Evolutionary conservation across 2,797 vertebrate species (phyloP), one percentile per base, ranked within the genome.

Genomic region (Diceros bicornis): DNA sequence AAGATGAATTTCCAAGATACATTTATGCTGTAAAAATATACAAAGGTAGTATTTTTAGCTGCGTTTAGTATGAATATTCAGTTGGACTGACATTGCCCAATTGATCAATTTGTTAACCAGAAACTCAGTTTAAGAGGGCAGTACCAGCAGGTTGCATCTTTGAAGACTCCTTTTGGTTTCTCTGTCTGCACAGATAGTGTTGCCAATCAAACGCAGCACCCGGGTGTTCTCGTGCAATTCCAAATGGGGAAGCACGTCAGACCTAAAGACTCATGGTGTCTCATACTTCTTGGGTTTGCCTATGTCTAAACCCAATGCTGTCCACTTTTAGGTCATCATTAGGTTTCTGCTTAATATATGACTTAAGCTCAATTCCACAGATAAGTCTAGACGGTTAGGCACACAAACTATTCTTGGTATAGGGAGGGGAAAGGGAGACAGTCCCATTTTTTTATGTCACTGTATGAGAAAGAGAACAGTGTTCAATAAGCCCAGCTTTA

Each of bases 1-100:
- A 77, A 95, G 57, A 91, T 79, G 44, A 88, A 68, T 64, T 74
- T 91, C 34, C n/a, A 83, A 77, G 64, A 82, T 62, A 79, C 13
- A 91, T 17, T 29, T 32, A 71, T 21, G 89, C 29, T 29, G 10
- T 87, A 32, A 78, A 81, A 92, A 72, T 83, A 27, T 89, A 12
- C 17, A 27, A 75, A 94, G 27, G 6, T 6, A 44, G 29, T 47
- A 37, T 34, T 59, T 55, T 29, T 64, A 7, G 25, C 37, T 96
- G 75, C 68, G 7, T 79, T 89, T 82, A 41, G 17, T 66, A 77
- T 83, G 77, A 78, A 34, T 78, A 84, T 44, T 89, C 17, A 18
- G n/a, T 69, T 37, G 10, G 50, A 69, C 86, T 44, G 8, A 75
- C 71, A 86, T 83, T 78, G 9, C 25, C 21, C 4, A 29, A 18